These are phyloP conservation scores for Noctilio leporinus DNA, from an alignment of 2,113 vertebrate species.

Conservation along the genomic window DNA sequence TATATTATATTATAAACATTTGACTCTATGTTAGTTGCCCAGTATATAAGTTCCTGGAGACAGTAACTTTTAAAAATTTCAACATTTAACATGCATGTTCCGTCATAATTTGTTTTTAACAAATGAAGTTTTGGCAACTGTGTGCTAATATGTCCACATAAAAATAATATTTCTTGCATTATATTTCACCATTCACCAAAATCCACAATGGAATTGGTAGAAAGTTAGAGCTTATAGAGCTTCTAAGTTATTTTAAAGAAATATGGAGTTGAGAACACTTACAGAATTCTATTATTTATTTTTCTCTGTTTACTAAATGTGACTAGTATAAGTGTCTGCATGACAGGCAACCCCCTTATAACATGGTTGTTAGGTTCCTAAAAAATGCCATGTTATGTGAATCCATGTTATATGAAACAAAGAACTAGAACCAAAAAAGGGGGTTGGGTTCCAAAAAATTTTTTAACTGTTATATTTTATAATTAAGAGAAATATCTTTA, in stretches of 20 bases:
- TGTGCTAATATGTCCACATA: neutral
- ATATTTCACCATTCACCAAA: neutral
- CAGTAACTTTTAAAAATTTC: neutral
- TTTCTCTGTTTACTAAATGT: neutral
- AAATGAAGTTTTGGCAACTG: conserved; percentile 5
- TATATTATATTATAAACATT: conserved; percentile 11
- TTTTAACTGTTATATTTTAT: no score
- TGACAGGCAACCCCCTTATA: no score
- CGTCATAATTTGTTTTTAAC: neutral
- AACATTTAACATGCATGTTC: neutral
- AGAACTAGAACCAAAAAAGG: no score
- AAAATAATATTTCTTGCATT: conserved; percentile 7
- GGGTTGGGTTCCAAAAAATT: no score
- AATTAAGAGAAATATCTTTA: no score
- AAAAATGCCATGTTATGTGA: no score
- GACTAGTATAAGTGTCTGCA: neutral
- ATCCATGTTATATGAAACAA: no score
- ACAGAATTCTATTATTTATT: neutral
- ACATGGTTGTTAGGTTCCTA: no score
- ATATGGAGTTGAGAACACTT: neutral
- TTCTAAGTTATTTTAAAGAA: conserved; percentile 28
- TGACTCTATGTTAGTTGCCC: conserved; percentile 4
- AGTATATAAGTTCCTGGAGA: neutral
- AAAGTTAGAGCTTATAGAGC: neutral
- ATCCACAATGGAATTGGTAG: neutral